These are phyloP conservation scores for Sceloporus undulatus DNA, from an alignment of 2,113 vertebrate genomes.

Conservation along the genomic window DNA sequence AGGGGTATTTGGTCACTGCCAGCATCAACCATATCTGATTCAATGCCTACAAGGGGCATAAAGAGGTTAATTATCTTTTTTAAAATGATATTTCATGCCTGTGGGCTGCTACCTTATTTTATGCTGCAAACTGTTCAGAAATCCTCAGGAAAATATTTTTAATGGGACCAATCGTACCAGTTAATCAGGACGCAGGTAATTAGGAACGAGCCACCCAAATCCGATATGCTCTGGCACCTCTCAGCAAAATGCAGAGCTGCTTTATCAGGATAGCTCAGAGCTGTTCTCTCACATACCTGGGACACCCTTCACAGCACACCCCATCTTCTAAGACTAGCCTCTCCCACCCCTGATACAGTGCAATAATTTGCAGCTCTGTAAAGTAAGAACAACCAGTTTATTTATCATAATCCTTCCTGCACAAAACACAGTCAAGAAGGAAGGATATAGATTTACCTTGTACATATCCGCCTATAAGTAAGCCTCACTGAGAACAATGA, in stretches of 20 bases:
- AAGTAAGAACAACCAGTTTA: neutral
- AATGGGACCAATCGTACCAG: constrained; percentile 69
- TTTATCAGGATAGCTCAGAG: constrained; percentile 71
- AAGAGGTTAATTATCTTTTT: constrained; percentile 41
- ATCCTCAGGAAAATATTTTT: constrained; percentile 58
- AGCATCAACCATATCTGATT: constrained; percentile 19
- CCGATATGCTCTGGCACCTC: constrained; percentile 62
- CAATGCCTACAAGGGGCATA: constrained; percentile 28
- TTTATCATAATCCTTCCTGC: neutral
- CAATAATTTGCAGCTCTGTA: constrained; percentile 4
- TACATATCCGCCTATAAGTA: neutral
- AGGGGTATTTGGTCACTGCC: constrained; percentile 21
- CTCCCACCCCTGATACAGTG: neutral
- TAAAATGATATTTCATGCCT: neutral
- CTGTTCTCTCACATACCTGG: constrained; percentile 19
- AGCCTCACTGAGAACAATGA: neutral
- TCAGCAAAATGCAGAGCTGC: constrained; percentile 17
- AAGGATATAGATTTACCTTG: neutral
- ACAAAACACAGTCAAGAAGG: neutral
- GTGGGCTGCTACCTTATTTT: constrained; percentile 52
- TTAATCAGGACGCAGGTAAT: constrained; percentile 73
- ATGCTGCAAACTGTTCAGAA: constrained; percentile 59
- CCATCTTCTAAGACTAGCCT: neutral
- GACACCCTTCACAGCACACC: constrained; percentile 38
- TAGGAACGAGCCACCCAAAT: constrained; percentile 75